These are phyloP conservation scores for Papilio machaon DNA, from an alignment of 1,140 invertebrate species.

Conservation along the genomic window DNA sequence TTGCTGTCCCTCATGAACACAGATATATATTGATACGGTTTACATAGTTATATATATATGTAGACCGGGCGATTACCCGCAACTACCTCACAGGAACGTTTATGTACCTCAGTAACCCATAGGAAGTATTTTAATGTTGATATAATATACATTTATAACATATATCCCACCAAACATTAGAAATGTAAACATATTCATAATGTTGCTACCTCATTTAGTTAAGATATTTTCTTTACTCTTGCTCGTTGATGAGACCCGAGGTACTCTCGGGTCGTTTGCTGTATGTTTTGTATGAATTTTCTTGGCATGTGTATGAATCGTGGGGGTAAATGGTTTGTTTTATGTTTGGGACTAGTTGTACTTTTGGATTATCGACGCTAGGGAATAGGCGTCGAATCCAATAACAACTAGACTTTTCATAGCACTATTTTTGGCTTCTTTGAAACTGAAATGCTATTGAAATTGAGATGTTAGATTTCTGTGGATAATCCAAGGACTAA, in stretches of 20 bases:
- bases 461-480: background rate
- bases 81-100: conserved; percentile 75
- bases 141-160: conserved; percentile 69
- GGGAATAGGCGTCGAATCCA: background rate
- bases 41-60: conserved; percentile 52
- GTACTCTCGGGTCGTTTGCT: background rate
- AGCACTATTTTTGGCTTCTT: conserved; percentile 25
- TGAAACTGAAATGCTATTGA: background rate
- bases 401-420: background rate
- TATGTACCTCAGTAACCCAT: conserved; percentile 78
- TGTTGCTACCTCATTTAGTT: conserved; percentile 79
- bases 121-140: conserved; percentile 74
- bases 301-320: conserved; percentile 47
- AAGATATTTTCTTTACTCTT: conserved; percentile 58
- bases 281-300: conserved; percentile 46
- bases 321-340: conserved; percentile 46
- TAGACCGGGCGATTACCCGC: conserved; percentile 44
- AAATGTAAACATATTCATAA: conserved; percentile 73
- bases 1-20: conserved; percentile 58
- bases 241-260: conserved; percentile 26
- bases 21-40: conserved; percentile 61
- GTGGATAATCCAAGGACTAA: background rate
- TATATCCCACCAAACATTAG: conserved; percentile 79
- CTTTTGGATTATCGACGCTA: background rate
- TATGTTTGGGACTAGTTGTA: conserved; percentile 36